These are phyloP conservation scores for Antrozous pallidus DNA, from an alignment of 2,797 vertebrate genomes.

Conservation along the genomic window DNA sequence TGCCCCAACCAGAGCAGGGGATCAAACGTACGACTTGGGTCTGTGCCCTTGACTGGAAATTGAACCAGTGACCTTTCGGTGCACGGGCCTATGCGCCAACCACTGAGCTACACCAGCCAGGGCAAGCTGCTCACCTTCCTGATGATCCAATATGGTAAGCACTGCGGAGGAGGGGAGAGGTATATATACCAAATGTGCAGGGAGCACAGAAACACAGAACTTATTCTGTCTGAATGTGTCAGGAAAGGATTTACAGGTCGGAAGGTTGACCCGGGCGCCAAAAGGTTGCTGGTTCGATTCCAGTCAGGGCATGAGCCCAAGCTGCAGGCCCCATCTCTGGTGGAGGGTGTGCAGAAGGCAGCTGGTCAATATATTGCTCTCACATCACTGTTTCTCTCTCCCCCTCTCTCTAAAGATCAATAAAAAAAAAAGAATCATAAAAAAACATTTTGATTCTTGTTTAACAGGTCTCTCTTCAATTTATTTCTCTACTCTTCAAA, in stretches of 20 bases:
- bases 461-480: neutral
- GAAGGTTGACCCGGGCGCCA: neutral
- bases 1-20: too few species aligned
- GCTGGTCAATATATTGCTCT: neutral
- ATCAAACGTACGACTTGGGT: too few species aligned
- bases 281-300: neutral
- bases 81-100: neutral
- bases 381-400: neutral
- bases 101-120: neutral
- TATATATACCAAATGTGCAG: neutral
- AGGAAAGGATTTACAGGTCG: neutral
- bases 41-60: too few species aligned
- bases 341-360: neutral
- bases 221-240: neutral
- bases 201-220: neutral
- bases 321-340: neutral
- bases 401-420: neutral
- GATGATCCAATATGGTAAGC: neutral
- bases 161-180: rapidly evolving
- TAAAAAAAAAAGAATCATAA: neutral
- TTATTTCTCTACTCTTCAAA: neutral
- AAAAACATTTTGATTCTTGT: neutral
- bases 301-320: neutral
- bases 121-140: neutral
- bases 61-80: too few species aligned